A percentile compares a stretch with the other conserved stretches of the same genome.
Conservation (phyloP, 2,797 vertebrate species). For the Danio albolineatus region DNA sequence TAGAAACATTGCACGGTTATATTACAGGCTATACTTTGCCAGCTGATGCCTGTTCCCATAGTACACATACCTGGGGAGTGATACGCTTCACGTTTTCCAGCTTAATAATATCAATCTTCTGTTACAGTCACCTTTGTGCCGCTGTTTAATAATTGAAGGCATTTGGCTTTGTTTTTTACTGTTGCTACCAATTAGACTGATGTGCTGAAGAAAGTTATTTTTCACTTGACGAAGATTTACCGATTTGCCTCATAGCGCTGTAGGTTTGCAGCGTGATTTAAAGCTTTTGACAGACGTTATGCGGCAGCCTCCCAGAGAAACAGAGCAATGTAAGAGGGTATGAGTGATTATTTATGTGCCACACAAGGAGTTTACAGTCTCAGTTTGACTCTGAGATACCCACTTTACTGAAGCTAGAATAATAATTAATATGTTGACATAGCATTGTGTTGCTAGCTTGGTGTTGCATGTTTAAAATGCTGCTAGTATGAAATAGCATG, state of each 20-base stretch:
- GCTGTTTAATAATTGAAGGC: slow-evolving; percentile 24
- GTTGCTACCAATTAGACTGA: slow-evolving; percentile 25
- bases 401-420: background rate
- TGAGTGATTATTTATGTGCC: slow-evolving; percentile 18
- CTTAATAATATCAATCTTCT: slow-evolving; percentile 9
- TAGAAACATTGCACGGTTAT: slow-evolving; percentile 41
- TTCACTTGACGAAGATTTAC: slow-evolving; percentile 7
- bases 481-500: background rate
- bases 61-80: slow-evolving; percentile 27
- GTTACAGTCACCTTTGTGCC: slow-evolving; percentile 4
- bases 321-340: background rate
- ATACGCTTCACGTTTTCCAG: slow-evolving; percentile 9
- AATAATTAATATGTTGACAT: too few relatives aligned
- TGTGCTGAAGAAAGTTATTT: slow-evolving; percentile 13
- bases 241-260: background rate
- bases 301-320: slow-evolving; percentile 29
- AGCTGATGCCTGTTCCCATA: background rate
- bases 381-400: background rate
- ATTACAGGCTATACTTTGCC: slow-evolving; percentile 17
- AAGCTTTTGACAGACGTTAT: slow-evolving; percentile 42
- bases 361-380: slow-evolving; percentile 26
- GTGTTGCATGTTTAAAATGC: background rate
- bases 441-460: too few relatives aligned
- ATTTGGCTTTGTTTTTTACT: slow-evolving; percentile 18
- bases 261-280: slow-evolving; percentile 49